phyloP scores from a whole-genome alignment of 2,113 vertebrate genomes.

The Ursus arctos region DNA sequence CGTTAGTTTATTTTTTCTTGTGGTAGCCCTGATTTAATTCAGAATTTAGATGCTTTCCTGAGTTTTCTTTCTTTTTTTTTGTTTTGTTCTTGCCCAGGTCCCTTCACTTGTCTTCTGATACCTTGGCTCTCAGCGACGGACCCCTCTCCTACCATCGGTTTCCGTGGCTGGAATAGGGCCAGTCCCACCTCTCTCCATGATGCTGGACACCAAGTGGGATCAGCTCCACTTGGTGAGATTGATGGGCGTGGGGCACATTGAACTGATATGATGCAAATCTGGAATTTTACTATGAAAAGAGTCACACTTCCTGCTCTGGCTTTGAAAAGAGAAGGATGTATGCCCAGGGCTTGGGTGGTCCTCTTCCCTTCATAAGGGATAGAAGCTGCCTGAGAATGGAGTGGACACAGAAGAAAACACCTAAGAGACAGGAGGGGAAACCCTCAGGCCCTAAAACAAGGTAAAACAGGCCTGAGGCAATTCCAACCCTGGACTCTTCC shows the following conservation, averaged over 20 bases:
- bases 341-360: not conserved
- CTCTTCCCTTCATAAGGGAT: not conserved
- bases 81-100: not conserved
- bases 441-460: not conserved
- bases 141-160: not conserved
- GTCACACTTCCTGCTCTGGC: not conserved
- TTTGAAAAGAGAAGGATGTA: not conserved
- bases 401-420: not conserved
- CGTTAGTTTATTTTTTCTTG: not conserved
- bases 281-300: not conserved
- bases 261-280: not conserved
- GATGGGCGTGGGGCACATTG: not conserved
- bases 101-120: not conserved
- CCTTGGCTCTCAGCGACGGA: not conserved
- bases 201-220: not conserved
- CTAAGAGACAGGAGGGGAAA: not conserved
- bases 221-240: not conserved
- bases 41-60: not conserved
- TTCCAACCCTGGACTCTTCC: not conserved
- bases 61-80: not conserved
- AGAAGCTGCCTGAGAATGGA: not conserved
- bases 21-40: not conserved
- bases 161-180: not conserved
- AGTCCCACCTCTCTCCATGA: not conserved
- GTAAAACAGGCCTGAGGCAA: not conserved